Evolutionary conservation across 2,113 vertebrate genomes (phyloP).

Genomic region (Ginglymostoma cirratum): DNA sequence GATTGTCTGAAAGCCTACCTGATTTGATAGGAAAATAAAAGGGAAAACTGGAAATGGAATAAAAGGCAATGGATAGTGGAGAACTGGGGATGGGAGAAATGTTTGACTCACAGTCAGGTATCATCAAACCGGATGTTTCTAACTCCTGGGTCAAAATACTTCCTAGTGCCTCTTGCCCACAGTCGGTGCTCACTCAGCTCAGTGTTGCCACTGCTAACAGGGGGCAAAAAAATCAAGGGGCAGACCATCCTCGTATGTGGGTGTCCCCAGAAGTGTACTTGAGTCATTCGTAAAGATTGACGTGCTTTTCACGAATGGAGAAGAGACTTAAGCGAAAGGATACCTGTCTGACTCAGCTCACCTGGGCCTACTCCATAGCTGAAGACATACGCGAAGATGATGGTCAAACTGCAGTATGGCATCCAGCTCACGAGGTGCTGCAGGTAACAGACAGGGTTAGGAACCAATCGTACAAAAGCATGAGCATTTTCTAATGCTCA

Average conservation of each 20-base stretch:
- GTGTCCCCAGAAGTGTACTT: not conserved
- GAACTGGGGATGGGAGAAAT: no score
- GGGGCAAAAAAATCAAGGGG: not conserved
- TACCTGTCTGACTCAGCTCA: conserved; percentile 46
- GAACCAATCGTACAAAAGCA: not conserved
- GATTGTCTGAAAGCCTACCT: not conserved
- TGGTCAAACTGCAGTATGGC: conserved; percentile 75
- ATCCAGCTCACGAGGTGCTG: conserved; percentile 67
- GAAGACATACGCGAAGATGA: conserved; percentile 82
- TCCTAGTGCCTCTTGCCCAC: not conserved
- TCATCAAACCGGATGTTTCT: no score
- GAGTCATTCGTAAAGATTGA: not conserved
- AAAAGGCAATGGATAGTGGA: not conserved
- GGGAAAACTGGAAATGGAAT: not conserved
- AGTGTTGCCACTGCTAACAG: not conserved
- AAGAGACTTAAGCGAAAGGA: not conserved
- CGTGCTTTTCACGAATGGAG: not conserved
- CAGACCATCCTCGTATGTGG: not conserved
- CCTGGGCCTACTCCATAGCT: conserved; percentile 89
- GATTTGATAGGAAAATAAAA: no score
- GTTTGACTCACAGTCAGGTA: no score
- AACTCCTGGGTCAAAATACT: not conserved
- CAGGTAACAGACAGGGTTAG: not conserved
- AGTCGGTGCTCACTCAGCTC: no score
- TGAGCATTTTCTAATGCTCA: not conserved